Evolutionary conservation across 2,797 vertebrate species (phyloP).

Genomic region (Glossophaga mutica): DNA sequence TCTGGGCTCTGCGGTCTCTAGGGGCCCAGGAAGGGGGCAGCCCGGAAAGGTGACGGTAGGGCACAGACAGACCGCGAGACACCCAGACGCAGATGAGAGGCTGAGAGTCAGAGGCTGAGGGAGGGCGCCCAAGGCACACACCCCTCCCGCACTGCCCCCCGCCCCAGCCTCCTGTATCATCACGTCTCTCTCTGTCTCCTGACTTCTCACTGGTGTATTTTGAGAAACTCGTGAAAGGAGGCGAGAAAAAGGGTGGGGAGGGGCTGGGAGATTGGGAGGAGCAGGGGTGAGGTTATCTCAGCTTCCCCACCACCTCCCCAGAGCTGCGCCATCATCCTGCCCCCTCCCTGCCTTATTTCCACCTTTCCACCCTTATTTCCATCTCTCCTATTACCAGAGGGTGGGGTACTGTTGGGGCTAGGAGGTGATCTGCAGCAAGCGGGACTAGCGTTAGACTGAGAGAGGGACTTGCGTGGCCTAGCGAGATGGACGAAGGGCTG

Average conservation of each 20-base stretch:
- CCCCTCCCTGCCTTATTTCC: neutral
- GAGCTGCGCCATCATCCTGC: neutral
- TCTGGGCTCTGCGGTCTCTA: neutral
- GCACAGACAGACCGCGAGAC: neutral
- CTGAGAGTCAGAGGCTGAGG: neutral
- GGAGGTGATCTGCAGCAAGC: neutral
- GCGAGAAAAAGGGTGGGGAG: constrained; percentile 73
- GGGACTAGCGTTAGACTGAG: neutral
- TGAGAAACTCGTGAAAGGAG: constrained; percentile 70
- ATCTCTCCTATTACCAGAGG: neutral
- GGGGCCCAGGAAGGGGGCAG: neutral
- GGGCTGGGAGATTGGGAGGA: constrained; percentile 43
- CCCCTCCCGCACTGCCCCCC: neutral
- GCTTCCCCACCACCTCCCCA: neutral
- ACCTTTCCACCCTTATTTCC: neutral
- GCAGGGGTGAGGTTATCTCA: constrained; percentile 56
- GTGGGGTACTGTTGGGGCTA: neutral
- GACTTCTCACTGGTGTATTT: constrained; percentile 67
- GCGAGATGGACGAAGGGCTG: neutral
- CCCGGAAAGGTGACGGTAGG: neutral
- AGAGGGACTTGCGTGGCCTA: neutral
- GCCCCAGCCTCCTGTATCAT: neutral
- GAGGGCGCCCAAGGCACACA: neutral
- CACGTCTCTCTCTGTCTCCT: constrained; percentile 50
- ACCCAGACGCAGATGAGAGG: neutral